Base-by-base conservation (phyloP, 2,113 vertebrate genomes). In the Poecilia latipinna region DNA sequence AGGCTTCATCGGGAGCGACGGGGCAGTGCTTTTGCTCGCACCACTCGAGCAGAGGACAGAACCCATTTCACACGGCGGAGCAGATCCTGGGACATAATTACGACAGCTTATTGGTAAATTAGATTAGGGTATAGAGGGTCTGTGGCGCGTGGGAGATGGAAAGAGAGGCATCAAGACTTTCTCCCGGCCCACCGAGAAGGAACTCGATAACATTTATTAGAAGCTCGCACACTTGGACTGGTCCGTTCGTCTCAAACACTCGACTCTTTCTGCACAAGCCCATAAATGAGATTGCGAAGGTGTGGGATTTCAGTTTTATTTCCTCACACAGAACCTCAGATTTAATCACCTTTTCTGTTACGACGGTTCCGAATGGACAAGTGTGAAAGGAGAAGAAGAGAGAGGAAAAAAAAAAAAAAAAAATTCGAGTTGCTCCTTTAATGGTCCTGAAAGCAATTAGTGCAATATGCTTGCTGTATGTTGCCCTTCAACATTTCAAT, bases 81-180 rank as follows among this genome's bases (percentile, higher is more conserved):
- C 87, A 90, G 77, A 89, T 91, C 91, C 91, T 83, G 84, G 82
- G 85, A 76, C 60, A 85, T 88, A 84, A 86, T 82, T 63, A 89
- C 74, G 63, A 72, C 81, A 80, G 1, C 77, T 90, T 88, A 91
- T 78, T 90, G 85, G 88, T 93, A 91, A 93, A 93, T 94, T 89
- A 93, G 76, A 91, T 90, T 78, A 83, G 79, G 78, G 89, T 12
- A 60, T n/a, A 29, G 72, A 82, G 67, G 67, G 70, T 71, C 73
- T 70, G 63, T 22, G 63, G 75, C 74, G 80, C 35, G 62, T 26
- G 10, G 68, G 64, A 81, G 73, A 78, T 28, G 69, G 71, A 68
- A 70, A 37, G 44, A 73, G 75, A 78, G 42, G 42, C 61, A 65
- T 29, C 22, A 31, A 15, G 65, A 54, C 44, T 70, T 44, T 3